These are phyloP conservation scores for Mustelus asterias DNA, from an alignment of 2,113 vertebrate species.

Conservation along the genomic window DNA sequence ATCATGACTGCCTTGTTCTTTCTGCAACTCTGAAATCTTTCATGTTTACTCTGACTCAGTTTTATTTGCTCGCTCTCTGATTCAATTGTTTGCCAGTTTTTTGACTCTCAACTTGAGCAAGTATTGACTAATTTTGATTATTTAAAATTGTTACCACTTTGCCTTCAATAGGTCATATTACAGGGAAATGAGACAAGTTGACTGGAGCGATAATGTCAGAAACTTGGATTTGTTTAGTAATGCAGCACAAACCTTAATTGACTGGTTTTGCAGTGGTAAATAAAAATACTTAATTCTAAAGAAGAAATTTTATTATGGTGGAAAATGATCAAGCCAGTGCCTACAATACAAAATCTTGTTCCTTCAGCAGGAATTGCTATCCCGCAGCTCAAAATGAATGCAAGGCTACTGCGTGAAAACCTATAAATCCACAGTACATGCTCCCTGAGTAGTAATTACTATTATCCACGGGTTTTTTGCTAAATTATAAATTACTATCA, in stretches of 20 bases:
- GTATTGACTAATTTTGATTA: background rate
- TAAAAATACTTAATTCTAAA: background rate
- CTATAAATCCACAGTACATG: background rate
- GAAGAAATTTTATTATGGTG: background rate
- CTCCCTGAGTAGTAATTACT: too few species aligned
- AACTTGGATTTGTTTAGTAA: background rate
- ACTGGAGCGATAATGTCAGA: background rate
- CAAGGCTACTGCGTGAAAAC: background rate
- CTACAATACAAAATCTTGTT: background rate
- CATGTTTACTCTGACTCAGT: background rate
- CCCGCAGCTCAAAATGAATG: background rate
- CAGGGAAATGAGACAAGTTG: background rate
- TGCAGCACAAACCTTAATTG: background rate
- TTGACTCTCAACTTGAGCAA: background rate
- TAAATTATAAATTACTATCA: too few species aligned
- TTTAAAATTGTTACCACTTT: background rate
- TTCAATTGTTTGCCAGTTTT: background rate
- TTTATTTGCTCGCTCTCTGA: background rate
- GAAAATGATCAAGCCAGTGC: background rate
- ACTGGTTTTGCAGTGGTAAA: background rate
- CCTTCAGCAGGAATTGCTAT: background rate
- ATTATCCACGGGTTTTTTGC: too few species aligned
- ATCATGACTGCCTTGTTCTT: background rate
- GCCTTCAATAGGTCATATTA: background rate
- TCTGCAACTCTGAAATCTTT: background rate